Conservation (phyloP, 2,888 invertebrate genomes). For the Anthrax anthrax region DNA sequence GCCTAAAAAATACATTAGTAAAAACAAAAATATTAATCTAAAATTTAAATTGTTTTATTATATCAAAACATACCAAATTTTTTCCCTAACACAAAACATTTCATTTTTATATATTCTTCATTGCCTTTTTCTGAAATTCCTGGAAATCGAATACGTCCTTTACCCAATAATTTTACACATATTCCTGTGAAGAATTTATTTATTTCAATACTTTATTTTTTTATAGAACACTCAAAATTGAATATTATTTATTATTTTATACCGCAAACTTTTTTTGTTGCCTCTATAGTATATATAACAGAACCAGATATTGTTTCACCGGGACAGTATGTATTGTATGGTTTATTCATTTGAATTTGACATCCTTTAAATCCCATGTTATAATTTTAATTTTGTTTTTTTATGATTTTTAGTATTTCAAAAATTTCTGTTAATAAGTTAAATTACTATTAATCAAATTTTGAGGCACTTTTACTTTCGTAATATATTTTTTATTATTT, state of each 20-base stretch:
- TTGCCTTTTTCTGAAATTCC: neutral
- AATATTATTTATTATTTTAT: neutral
- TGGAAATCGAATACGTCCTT: neutral
- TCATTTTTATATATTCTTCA: neutral
- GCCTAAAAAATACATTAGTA: slow-evolving; percentile 12
- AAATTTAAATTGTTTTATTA: neutral
- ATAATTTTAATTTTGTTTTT: no score
- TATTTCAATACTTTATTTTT: no score
- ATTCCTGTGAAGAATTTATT: neutral
- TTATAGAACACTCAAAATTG: no score
- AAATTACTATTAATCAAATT: no score
- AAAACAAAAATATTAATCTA: slow-evolving; percentile 1
- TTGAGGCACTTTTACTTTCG: no score
- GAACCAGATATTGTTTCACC: neutral
- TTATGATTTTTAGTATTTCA: no score
- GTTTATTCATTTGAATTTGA: neutral
- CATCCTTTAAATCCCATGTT: neutral
- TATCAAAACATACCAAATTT: neutral
- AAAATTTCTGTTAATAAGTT: no score
- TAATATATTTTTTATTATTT: no score
- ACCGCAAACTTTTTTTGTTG: neutral
- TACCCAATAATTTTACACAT: neutral
- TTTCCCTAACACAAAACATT: neutral
- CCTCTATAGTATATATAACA: neutral
- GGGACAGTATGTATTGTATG: neutral